These are phyloP conservation scores for Bolinopsis microptera DNA, from an alignment of 37 sponge, comb jelly and placozoan genomes.

Conservation along the genomic window DNA sequence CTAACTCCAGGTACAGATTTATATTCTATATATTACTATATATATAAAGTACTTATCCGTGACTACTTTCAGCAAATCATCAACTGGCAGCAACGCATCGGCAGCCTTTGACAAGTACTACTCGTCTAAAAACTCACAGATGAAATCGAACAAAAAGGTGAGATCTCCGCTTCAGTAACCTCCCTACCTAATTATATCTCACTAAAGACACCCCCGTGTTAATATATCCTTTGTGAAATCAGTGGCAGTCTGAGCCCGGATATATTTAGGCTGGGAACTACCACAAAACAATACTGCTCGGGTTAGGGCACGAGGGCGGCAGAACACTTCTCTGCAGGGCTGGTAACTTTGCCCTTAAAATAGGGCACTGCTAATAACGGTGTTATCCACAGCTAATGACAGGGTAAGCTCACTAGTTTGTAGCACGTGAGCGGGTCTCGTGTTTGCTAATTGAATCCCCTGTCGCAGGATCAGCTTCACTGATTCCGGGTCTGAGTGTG, in stretches of 20 bases:
- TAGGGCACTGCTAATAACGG: neutral
- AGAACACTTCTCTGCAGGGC: neutral
- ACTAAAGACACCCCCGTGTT: no score
- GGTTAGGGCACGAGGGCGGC: neutral
- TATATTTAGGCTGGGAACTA: neutral
- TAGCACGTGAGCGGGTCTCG: neutral
- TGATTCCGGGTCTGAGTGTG: neutral
- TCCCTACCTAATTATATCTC: neutral
- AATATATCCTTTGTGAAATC: neutral
- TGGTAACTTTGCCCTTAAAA: neutral
- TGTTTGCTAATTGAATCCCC: neutral
- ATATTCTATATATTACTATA: no score
- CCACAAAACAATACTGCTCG: neutral
- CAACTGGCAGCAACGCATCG: slow-evolving; percentile 10
- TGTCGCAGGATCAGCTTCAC: neutral
- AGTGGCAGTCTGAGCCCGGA: no score
- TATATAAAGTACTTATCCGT: no score
- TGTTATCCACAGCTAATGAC: no score
- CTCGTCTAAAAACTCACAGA: slow-evolving; percentile 33
- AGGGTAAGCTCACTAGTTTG: no score
- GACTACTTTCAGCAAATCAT: slow-evolving; percentile 22
- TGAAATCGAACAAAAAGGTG: slow-evolving; percentile 17
- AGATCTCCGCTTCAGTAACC: neutral
- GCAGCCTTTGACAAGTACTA: slow-evolving; percentile 41
- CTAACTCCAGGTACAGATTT: no score